Evolutionary conservation across 2,113 vertebrate genomes (phyloP).

Genomic region (Laterallus jamaicensis): DNA sequence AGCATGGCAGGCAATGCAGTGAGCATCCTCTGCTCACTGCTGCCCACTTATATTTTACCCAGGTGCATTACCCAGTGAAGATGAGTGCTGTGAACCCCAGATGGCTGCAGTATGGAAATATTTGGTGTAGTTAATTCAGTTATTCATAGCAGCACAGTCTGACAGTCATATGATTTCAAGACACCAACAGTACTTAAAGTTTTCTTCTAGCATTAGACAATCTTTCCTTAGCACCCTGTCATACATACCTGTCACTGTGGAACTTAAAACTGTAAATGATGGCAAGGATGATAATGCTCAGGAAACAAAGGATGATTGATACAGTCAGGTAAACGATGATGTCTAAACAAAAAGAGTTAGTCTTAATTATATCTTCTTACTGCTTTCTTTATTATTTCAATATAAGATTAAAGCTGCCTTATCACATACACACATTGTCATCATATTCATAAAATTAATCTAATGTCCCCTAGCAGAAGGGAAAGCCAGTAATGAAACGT

Average conservation of each 20-base stretch:
- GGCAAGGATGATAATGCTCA: not conserved
- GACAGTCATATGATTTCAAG: not conserved
- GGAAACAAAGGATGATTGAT: not conserved
- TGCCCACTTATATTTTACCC: not conserved
- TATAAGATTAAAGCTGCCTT: not conserved
- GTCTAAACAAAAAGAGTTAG: conserved; percentile 31
- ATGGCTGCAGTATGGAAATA: not conserved
- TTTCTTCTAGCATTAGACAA: not conserved
- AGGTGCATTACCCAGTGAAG: not conserved
- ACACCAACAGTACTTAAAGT: not conserved
- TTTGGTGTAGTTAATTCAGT: not conserved
- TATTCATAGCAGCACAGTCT: not conserved
- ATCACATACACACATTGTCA: not conserved
- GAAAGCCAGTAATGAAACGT: not conserved
- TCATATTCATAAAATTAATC: not conserved
- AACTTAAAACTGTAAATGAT: not conserved
- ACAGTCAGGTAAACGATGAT: accelerated
- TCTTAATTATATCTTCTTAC: not conserved
- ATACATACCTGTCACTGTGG: conserved; percentile 57
- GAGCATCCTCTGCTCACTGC: not conserved
- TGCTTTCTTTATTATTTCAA: not conserved
- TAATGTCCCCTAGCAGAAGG: not conserved
- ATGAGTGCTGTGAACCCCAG: not conserved
- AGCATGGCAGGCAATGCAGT: not conserved
- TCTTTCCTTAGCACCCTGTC: not conserved